phyloP scores from a whole-genome alignment of 2,888 invertebrate genomes.

The Pyrocoelia pectoralis region DNA sequence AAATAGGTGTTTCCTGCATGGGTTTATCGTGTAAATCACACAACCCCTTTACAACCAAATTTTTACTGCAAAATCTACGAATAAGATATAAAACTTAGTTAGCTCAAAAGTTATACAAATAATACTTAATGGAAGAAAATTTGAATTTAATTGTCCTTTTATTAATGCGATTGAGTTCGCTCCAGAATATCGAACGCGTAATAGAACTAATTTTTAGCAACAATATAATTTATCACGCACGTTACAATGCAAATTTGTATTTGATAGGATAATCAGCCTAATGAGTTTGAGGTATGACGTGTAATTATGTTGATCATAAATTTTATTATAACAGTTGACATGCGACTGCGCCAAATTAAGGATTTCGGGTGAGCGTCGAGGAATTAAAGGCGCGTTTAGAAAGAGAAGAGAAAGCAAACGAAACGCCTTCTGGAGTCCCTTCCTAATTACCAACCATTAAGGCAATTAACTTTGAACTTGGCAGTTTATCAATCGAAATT shows the following conservation, averaged over 20 bases:
- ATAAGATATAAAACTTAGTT: too few relatives aligned
- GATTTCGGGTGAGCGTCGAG: slow-evolving; percentile 52
- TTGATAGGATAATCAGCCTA: slow-evolving; percentile 4
- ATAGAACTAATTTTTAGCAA: background rate
- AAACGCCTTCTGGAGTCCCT: slow-evolving; percentile 34
- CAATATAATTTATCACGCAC: slow-evolving; percentile 1
- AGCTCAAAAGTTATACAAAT: too few relatives aligned
- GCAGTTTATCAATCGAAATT: slow-evolving; percentile 40
- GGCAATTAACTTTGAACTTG: slow-evolving; percentile 54
- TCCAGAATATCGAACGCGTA: too few relatives aligned
- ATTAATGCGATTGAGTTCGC: too few relatives aligned
- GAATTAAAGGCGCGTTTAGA: slow-evolving; percentile 43
- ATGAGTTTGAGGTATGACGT: background rate
- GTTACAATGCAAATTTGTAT: slow-evolving; percentile 6
- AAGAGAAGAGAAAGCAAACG: slow-evolving; percentile 40
- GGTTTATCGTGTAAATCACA: too few relatives aligned
- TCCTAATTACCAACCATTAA: slow-evolving; percentile 55
- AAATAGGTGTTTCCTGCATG: too few relatives aligned
- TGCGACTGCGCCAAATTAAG: slow-evolving; percentile 40
- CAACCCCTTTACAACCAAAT: too few relatives aligned
- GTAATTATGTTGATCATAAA: slow-evolving; percentile 3
- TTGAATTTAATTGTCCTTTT: too few relatives aligned
- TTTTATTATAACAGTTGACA: slow-evolving; percentile 3
- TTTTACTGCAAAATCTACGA: too few relatives aligned
- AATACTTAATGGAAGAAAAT: too few relatives aligned